Evolutionary conservation across 2,888 invertebrate genomes (phyloP), one percentile per base, ranked within the genome.

Genomic region (Caenorhabditis macrosperma): DNA sequence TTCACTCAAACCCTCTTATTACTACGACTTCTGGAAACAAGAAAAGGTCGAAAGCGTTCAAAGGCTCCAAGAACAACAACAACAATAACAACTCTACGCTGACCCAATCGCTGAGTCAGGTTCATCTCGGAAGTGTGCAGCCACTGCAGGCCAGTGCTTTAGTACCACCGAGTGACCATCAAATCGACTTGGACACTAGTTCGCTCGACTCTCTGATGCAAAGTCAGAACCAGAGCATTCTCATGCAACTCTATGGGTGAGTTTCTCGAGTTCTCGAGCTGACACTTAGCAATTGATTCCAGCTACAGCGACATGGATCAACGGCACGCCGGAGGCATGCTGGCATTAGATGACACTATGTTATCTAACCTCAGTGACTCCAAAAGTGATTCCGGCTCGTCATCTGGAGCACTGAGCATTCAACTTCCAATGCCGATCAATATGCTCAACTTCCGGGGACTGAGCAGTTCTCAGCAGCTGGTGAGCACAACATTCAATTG

Each of bases 171-270:
- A 82, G 78, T 22, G 85, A 84, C 50, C 86, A 86, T 72, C 82
- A 81, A 24, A 71, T 85, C 28, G 87, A 87, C 44, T 66, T 87
- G 57, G 87, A 87, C 52, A 82, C 85, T 0, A 81, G 82, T 20
- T 83, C 85, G 4, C 67, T 87, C 33, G 86, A 86, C 55, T 78
- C 84, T 0, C 75, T 87, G 60, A 83, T 87, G 55, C 81, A 82
- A 22, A 79, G 71, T 57, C 85, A 83, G 60, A 84, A 83, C 50
- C 77, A 83, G 15, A 83, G 82, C 38, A 55, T 86, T 24, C 64
- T 86, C 22, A 82, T 85, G 60, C 85, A 85, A 38, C 46, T 86
- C 10, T 86, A 85, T 60, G 81, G 83, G 81, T 83, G 28, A 75
- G 80, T 61, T 20, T 7, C 10, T 15, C 28, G 12, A 20, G 2